Evolutionary conservation across 2,113 vertebrate species (phyloP).

Genomic region (Lonchura striata): DNA sequence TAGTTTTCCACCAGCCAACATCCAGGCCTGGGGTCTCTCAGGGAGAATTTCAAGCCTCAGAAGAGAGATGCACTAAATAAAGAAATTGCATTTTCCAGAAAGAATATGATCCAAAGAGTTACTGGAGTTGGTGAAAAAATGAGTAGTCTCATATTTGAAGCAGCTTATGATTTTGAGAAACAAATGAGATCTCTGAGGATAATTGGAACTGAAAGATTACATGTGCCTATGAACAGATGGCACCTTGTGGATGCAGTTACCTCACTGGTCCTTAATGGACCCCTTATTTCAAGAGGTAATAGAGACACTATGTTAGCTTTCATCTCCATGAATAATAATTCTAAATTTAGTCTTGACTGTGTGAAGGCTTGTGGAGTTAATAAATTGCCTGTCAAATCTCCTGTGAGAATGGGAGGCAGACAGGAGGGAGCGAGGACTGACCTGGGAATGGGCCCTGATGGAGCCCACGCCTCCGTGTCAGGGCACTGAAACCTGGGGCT

Average conservation of each 20-base stretch:
- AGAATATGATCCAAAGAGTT: background rate
- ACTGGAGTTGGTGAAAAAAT: background rate
- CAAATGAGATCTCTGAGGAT: slow-evolving; percentile 9
- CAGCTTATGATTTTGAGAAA: background rate
- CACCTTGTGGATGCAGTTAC: background rate
- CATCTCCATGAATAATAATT: slow-evolving; percentile 20
- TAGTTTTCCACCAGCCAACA: background rate
- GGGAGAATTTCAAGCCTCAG: background rate
- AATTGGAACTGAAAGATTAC: slow-evolving; percentile 24
- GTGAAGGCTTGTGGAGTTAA: slow-evolving; percentile 39
- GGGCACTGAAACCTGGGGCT: background rate
- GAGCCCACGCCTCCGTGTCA: background rate
- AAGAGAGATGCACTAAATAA: background rate
- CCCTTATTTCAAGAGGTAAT: slow-evolving; percentile 46
- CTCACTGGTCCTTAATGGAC: slow-evolving; percentile 26
- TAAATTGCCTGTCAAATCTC: slow-evolving; percentile 49
- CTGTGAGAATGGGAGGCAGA: background rate
- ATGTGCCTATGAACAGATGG: background rate
- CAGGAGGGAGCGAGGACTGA: background rate
- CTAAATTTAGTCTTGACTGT: slow-evolving; percentile 39
- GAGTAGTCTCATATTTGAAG: background rate
- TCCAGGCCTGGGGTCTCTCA: background rate
- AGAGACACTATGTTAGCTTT: slow-evolving; percentile 12
- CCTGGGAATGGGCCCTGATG: background rate
- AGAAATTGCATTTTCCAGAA: background rate